phyloP scores from a whole-genome alignment of 2,797 vertebrate genomes.

The Myotis planiceps region DNA sequence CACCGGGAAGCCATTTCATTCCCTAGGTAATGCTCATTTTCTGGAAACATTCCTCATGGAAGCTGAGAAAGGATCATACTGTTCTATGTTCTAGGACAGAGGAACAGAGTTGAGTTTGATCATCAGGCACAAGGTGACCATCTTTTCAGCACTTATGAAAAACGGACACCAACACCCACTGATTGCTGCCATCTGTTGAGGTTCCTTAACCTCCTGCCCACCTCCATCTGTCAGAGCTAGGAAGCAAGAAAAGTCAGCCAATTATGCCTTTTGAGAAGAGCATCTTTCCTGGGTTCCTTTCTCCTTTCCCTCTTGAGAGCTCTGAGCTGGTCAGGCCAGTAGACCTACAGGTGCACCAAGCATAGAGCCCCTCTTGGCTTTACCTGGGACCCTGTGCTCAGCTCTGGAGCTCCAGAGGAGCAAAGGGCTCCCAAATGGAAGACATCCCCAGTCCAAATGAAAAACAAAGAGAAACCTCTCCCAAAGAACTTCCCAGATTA shows the following conservation, averaged over 20 bases:
- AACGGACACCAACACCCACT: conserved; percentile 48
- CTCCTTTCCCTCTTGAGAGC: background rate
- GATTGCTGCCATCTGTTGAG: conserved; percentile 12
- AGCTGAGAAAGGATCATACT: background rate
- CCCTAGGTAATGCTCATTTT: background rate
- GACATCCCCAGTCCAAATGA: background rate
- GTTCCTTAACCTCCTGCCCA: conserved; percentile 42
- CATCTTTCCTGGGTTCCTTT: background rate
- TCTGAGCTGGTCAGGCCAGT: background rate
- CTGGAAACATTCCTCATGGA: background rate
- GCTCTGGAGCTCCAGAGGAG: background rate
- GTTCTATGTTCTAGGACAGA: background rate
- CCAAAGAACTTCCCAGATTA: background rate
- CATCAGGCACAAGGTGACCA: conserved; percentile 10
- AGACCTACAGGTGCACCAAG: background rate
- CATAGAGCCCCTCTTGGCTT: background rate
- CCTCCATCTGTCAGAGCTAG: conserved; percentile 35
- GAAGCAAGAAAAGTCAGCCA: conserved; percentile 13
- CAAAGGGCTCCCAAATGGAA: background rate
- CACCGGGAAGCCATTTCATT: background rate
- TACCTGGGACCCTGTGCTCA: background rate
- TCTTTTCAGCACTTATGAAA: conserved; percentile 2
- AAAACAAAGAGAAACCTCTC: background rate
- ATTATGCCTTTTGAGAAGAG: background rate
- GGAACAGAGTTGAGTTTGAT: background rate